Evolutionary conservation across 2,888 invertebrate genomes (phyloP), one percentile per base, ranked within the genome.

Genomic region (Drosophila cracens): DNA sequence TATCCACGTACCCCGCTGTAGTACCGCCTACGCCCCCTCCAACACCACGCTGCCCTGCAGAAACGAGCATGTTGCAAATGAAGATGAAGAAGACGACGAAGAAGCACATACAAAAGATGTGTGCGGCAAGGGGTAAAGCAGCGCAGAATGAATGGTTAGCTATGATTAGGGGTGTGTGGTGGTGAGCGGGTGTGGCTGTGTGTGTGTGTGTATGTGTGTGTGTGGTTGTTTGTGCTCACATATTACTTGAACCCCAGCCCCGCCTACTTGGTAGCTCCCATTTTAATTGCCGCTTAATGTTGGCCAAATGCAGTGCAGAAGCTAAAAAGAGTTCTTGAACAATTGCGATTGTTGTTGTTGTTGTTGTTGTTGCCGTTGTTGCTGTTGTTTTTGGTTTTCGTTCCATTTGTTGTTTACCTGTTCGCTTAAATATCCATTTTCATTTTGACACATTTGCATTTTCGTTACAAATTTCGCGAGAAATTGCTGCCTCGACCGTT

Each of bases 381-480:
- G 46, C 27, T 61, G 31, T 21, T 58, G 61, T 43, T 70, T 61
- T 54, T 67, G 56, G 38, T 36, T 64, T 49, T 70, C 46, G 70
- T 46, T 63, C 29, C 33, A 64, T 66, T 77, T 77, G 63, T 62
- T 74, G 70, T 67, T 73, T 63, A 49, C 57, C 75, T 67, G 66
- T 36, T 46, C 74, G 73, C 76, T 79, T 79, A 63, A 74, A 79
- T 80, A 76, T 81, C 81, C 78, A 82, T 82, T 82, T 82, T 70
- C 79, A 72, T 82, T 83, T 80, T 81, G 81, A 82, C 81, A 83
- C 83, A 83, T 82, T 82, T 81, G 74, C 83, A 82, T 82, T 76
- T 80, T 78, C 40, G 54, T 69, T 73, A 69, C 67, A 76, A 82
- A 81, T 74, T 79, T 81, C 76, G 0, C 52, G 49, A 74, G 72